Conservation (phyloP, 2,113 vertebrate species). For the Corvus cornix region DNA sequence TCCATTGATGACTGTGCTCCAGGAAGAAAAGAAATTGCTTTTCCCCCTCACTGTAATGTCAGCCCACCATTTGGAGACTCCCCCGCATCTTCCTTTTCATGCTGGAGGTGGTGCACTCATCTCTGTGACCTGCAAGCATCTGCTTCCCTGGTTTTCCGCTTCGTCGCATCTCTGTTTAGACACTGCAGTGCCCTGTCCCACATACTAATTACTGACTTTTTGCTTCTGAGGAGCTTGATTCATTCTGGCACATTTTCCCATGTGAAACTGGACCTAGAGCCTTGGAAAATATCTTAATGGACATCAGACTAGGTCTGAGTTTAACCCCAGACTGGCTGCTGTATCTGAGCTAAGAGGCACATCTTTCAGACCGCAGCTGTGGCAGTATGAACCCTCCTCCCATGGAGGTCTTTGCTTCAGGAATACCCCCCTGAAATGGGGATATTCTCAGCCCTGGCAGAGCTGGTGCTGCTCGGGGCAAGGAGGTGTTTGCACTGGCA, state of each 20-base stretch:
- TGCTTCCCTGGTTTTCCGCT: conserved; percentile 74
- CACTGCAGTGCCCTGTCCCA: conserved; percentile 69
- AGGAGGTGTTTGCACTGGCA: neutral
- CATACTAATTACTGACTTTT: conserved; percentile 83
- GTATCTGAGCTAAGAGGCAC: conserved; percentile 20
- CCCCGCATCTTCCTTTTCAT: conserved; percentile 48
- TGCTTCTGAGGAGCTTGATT: conserved; percentile 76
- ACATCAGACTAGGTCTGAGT: conserved; percentile 40
- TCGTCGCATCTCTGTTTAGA: conserved; percentile 75
- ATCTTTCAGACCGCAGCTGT: neutral
- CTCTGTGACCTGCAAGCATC: conserved; percentile 64
- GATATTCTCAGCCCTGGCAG: neutral
- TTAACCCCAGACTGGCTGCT: conserved; percentile 60
- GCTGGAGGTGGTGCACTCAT: conserved; percentile 40
- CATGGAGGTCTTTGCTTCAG: neutral
- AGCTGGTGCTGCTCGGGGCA: fast-evolving
- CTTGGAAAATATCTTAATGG: conserved; percentile 76
- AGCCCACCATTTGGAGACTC: conserved; percentile 32
- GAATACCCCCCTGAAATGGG: fast-evolving
- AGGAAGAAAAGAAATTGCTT: conserved; percentile 59
- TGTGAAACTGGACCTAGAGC: conserved; percentile 76
- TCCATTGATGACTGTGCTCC: conserved; percentile 32
- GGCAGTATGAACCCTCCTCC: neutral
- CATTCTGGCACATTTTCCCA: conserved; percentile 80
- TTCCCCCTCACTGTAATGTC: neutral